Evolutionary conservation across 1,140 invertebrate species (phyloP).

Genomic region (Tetramorium parvispinum): DNA sequence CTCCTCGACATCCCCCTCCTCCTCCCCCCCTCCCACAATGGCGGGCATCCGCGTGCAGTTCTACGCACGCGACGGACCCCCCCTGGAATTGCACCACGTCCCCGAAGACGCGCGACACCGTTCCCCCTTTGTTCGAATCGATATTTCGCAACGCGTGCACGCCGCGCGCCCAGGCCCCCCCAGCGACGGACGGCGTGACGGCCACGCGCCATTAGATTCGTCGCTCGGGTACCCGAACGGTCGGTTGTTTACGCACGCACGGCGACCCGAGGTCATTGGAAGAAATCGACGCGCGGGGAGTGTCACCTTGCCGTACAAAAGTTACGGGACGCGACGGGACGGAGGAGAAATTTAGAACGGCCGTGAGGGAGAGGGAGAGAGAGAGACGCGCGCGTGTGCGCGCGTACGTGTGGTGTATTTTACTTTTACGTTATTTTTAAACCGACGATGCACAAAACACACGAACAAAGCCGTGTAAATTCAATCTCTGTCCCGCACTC

Average conservation of each 20-base stretch:
- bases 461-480: conserved; percentile 60
- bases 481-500: not conserved
- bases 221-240: not conserved
- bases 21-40: not conserved
- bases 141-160: conserved; percentile 31
- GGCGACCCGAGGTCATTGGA: not conserved
- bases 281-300: too few species aligned
- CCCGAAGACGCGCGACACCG: not conserved
- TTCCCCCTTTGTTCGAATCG: not conserved
- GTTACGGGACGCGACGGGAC: not conserved
- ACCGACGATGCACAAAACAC: conserved; percentile 67
- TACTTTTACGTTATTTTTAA: conserved; percentile 77
- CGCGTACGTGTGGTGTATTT: conserved; percentile 51
- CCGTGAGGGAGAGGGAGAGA: conserved; percentile 24
- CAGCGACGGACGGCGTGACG: not conserved
- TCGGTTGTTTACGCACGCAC: not conserved
- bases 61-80: conserved; percentile 22
- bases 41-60: conserved; percentile 38
- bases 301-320: conserved; percentile 13
- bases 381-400: conserved; percentile 16
- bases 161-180: not conserved
- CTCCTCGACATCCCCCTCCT: too few species aligned
- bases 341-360: conserved; percentile 43
- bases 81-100: not conserved
- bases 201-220: conserved; percentile 26